Conservation (phyloP, 2,797 vertebrate species). For the Sebastes flavidus region DNA sequence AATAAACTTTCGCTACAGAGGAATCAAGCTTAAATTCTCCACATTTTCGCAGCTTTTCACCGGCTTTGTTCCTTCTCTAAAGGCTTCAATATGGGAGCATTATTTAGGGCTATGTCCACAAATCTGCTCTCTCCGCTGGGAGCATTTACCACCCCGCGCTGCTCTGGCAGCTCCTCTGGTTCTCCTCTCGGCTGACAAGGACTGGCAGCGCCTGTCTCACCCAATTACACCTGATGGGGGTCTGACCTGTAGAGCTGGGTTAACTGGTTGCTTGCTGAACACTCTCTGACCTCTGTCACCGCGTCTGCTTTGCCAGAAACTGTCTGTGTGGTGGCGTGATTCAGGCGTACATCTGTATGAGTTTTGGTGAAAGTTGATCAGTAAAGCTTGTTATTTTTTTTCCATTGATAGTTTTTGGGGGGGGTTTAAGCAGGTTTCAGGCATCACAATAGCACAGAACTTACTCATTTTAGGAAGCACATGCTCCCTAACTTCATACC, state of each 20-base stretch:
- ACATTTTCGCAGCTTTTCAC: slow-evolving; percentile 22
- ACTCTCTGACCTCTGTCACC: slow-evolving; percentile 63
- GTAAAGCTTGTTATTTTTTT: not conserved
- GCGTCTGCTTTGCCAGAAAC: slow-evolving; percentile 51
- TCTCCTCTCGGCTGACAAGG: slow-evolving; percentile 74
- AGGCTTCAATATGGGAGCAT: slow-evolving; percentile 39
- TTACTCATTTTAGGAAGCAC: not conserved
- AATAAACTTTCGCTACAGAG: not conserved
- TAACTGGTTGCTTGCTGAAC: slow-evolving; percentile 66
- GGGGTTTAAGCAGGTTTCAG: not conserved
- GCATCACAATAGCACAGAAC: not conserved
- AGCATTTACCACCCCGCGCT: slow-evolving; percentile 69
- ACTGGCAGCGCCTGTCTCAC: slow-evolving; percentile 74
- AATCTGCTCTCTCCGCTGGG: slow-evolving; percentile 64
- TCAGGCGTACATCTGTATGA: not conserved
- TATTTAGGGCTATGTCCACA: slow-evolving; percentile 65
- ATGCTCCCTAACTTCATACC: not conserved
- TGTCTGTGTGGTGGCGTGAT: slow-evolving; percentile 15
- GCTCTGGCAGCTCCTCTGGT: slow-evolving; percentile 73
- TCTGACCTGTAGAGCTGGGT: slow-evolving; percentile 70
- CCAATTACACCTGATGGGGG: slow-evolving; percentile 75
- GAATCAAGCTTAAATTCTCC: not conserved
- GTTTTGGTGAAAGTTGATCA: not conserved
- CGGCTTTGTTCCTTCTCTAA: slow-evolving; percentile 38
- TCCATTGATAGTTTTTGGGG: not conserved